Evolutionary conservation across 2,888 invertebrate genomes (phyloP), one percentile per base, ranked within the genome.

Genomic region (Drosophila paracracens): DNA sequence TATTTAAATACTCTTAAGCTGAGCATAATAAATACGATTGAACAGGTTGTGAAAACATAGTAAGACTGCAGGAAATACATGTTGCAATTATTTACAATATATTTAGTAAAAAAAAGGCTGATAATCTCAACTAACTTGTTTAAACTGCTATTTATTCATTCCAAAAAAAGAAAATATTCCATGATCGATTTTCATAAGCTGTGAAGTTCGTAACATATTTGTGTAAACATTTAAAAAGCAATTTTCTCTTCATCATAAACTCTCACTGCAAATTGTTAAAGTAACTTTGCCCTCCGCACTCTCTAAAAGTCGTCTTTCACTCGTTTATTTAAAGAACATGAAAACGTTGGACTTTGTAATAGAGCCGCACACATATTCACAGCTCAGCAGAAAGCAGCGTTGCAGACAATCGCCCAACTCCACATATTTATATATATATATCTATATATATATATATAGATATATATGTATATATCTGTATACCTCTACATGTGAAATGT

Each of bases 311-410:
- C 38, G 13, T 21, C 38, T 66, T 74, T 60, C 63, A 82, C 62
- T 64, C 70, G 66, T 16, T 76, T 88, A 86, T 86, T 86, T 80
- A 70, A 73, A 74, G 81, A 86, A 80, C 74, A 67, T 82, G 51
- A 76, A 79, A 70, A 66, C 62, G 59, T 72, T 46, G 72, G 69
- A 66, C 71, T 54, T 59, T 76, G 69, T 58, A 71, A 62, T 80
- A 65, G 75, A 84, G 59, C 31, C 40, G 61, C 52, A 58, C 57
- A 51, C 27, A 38, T 61, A 57, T 53, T 21, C 36, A 11, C 57
- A 56, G 60, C 51, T 68, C 40, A 53, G 56, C 25, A 33, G 21
- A 62, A 58, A 56, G 50, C 29, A 52, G 43, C 43, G 60, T 53
- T 54, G 60, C 81, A 81, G 76, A 78, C 79, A 76, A 74, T 69